Evolutionary conservation across 2,113 vertebrate species (phyloP).

Genomic region (Channa maculata): DNA sequence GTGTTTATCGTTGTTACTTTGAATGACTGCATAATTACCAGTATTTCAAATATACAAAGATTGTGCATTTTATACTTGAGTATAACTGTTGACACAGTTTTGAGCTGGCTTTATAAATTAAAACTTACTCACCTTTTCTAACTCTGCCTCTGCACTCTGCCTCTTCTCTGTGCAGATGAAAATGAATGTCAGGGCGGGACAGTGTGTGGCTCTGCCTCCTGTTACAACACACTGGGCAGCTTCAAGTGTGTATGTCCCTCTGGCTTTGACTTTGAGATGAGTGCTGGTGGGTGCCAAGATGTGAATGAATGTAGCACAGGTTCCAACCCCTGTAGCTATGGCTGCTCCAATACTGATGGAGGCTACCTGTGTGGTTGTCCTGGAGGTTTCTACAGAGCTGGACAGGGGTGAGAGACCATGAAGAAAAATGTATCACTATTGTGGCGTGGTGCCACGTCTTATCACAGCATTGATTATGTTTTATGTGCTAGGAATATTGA

Average conservation of each 20-base stretch:
- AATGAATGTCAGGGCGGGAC: conserved; percentile 89
- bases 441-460: background rate
- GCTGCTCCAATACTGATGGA: conserved; percentile 94
- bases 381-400: conserved; percentile 90
- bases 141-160: background rate
- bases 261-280: conserved; percentile 91
- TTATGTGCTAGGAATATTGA: background rate
- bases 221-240: conserved; percentile 95
- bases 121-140: background rate
- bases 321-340: conserved; percentile 89
- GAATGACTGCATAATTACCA: no score
- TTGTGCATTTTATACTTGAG: no score
- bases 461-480: background rate
- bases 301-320: conserved; percentile 88
- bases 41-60: no score
- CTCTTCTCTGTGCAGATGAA: conserved; percentile 83
- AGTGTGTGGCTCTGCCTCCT: conserved; percentile 90
- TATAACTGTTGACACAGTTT: no score
- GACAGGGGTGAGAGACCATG: conserved; percentile 89
- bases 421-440: background rate
- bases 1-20: no score
- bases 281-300: conserved; percentile 89
- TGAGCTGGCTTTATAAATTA: no score
- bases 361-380: conserved; percentile 95
- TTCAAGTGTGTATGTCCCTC: conserved; percentile 95